Conservation (phyloP, 1,140 invertebrate species). For the Nixonia krombeini region DNA sequence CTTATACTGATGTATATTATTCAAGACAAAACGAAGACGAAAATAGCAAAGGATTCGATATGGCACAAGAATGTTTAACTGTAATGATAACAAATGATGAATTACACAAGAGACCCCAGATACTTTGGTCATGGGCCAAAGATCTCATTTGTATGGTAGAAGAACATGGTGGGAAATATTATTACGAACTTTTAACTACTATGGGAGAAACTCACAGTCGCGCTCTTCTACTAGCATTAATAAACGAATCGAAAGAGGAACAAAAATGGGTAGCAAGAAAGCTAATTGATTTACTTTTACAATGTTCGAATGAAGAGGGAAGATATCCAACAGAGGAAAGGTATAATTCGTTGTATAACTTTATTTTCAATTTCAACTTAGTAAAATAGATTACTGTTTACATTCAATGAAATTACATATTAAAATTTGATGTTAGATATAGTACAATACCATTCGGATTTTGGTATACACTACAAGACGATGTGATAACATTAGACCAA, state of each 20-base stretch:
- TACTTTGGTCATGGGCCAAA: constrained; percentile 63
- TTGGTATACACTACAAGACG: constrained; percentile 92
- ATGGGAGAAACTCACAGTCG: constrained; percentile 64
- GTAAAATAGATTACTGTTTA: too few relatives aligned
- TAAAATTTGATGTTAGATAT: too few relatives aligned
- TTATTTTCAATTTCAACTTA: too few relatives aligned
- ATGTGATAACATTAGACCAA: constrained; percentile 72
- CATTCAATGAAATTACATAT: too few relatives aligned
- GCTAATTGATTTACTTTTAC: constrained; percentile 77
- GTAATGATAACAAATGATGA: constrained; percentile 53
- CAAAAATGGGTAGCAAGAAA: constrained; percentile 64
- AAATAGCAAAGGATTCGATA: constrained; percentile 52
- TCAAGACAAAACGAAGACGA: constrained; percentile 50
- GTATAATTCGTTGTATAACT: too few relatives aligned
- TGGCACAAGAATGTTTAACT: constrained; percentile 61
- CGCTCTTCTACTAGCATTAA: constrained; percentile 54
- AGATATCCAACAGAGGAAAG: constrained; percentile 86
- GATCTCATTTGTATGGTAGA: constrained; percentile 52
- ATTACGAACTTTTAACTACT: constrained; percentile 60
- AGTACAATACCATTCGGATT: constrained; percentile 82
- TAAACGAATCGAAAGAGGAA: constrained; percentile 62
- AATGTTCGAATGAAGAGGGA: constrained; percentile 84
- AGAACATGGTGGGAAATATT: constrained; percentile 53
- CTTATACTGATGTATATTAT: too few relatives aligned
- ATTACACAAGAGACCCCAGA: constrained; percentile 47